Evolutionary conservation across 1,140 invertebrate species (phyloP).

Genomic region (Argopecten irradians): DNA sequence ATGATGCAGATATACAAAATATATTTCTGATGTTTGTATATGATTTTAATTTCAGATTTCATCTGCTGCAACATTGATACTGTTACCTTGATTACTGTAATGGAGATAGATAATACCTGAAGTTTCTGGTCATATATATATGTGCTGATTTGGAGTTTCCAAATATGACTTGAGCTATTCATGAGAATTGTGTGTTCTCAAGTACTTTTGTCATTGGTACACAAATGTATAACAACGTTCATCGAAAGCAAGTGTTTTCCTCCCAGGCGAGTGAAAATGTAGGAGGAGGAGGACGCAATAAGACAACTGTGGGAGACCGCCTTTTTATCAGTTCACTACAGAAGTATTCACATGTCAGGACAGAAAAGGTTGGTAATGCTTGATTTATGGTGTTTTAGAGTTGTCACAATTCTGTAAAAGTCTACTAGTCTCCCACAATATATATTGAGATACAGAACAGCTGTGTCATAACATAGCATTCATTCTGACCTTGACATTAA

Average conservation of each 20-base stretch:
- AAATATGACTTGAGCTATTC: background rate
- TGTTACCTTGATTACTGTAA: background rate
- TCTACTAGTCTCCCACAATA: background rate
- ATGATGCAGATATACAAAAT: no score
- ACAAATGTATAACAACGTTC: constrained; percentile 12
- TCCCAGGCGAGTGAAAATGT: constrained; percentile 5
- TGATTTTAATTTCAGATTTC: background rate
- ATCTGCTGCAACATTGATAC: background rate
- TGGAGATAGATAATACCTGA: background rate
- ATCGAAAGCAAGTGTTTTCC: constrained; percentile 16
- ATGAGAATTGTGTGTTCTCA: background rate
- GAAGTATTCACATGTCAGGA: constrained; percentile 57
- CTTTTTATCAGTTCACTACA: constrained; percentile 62
- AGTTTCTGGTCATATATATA: background rate
- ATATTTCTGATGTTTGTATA: no score
- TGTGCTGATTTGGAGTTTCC: background rate
- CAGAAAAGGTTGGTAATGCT: constrained; percentile 58
- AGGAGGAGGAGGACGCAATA: constrained; percentile 4
- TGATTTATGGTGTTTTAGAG: background rate
- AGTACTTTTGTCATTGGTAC: background rate
- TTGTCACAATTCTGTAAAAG: no score
- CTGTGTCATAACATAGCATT: background rate
- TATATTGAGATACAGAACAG: background rate
- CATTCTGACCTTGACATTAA: background rate
- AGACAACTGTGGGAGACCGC: constrained; percentile 46